Evolutionary conservation across 2,113 vertebrate genomes (phyloP), one percentile per base, ranked within the genome.

Genomic region (Engraulis encrasicolus): DNA sequence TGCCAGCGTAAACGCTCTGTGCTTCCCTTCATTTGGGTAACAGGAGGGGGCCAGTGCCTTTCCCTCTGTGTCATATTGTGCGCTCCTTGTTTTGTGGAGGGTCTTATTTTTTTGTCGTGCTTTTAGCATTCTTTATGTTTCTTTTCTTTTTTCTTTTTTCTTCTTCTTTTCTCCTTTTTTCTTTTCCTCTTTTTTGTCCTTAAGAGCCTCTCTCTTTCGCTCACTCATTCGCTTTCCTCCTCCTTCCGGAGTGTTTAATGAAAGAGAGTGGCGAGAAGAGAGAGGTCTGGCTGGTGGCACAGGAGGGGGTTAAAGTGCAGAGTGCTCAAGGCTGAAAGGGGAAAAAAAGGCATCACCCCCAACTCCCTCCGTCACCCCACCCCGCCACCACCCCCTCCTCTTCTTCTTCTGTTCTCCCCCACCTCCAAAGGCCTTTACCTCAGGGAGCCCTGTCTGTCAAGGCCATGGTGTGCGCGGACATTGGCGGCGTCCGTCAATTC

Each of bases 291-390:
- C 58, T 77, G 7, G 27, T 49, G 82, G 52, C 77, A 36, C 81
- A 54, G 48, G 11, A 77, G 86, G 79, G 58, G 83, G 84, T 38
- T 45, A 50, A 66, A 77, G 79, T 54, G 50, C 71, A 81, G 78
- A 82, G 79, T 61, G 54, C 82, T 84, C 50, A 78, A 86, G 85
- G 61, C 50, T 11, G 38, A 79, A 84, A 78, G 78, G 82, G 54
- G 27, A 82, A 80, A 74, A 77, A 20, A n/a, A n/a, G n/a, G n/a
- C n/a, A n/a, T n/a, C n/a, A n/a, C n/a, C n/a, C n/a, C n/a, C n/a
- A n/a, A n/a, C n/a, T n/a, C n/a, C n/a, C n/a, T n/a, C n/a, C n/a
- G n/a, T n/a, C n/a, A n/a, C n/a, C n/a, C n/a, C n/a, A n/a, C n/a
- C n/a, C n/a, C n/a, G n/a, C n/a, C n/a, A n/a, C n/a, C n/a, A n/a